Evolutionary conservation across 2,797 vertebrate genomes (phyloP).

Genomic region (Acridotheres tristis): DNA sequence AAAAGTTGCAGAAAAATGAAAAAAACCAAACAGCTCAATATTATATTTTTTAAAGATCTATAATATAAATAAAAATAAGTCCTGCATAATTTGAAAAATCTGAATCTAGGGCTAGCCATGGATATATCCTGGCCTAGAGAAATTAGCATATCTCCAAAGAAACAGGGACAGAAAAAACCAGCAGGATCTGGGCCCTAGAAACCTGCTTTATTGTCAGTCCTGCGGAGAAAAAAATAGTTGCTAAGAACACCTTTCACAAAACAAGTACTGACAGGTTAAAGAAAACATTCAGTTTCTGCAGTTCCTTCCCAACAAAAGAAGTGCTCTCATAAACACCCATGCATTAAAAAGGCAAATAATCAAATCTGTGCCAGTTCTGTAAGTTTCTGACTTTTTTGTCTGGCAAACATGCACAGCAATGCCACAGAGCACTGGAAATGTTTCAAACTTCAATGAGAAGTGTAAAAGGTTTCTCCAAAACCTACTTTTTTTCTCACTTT

Average conservation of each 20-base stretch:
- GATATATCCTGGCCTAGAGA: neutral
- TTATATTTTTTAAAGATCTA: fast-evolving
- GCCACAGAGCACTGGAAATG: neutral
- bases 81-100: neutral
- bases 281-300: neutral
- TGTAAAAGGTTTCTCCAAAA: neutral
- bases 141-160: neutral
- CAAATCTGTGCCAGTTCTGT: neutral
- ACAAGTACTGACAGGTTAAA: neutral
- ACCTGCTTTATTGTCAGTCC: neutral
- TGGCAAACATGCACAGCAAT: neutral
- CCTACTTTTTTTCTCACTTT: neutral
- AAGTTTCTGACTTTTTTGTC: neutral
- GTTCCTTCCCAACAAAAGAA: neutral
- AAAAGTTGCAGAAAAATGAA: neutral
- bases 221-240: neutral
- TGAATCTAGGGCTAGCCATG: neutral
- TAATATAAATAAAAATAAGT: neutral
- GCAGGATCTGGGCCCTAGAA: neutral
- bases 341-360: neutral
- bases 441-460: neutral
- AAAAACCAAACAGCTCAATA: neutral
- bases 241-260: neutral
- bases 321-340: neutral
- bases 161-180: neutral